phyloP scores from a whole-genome alignment of 1,140 invertebrate species.

The Zaprionus africanus region DNA sequence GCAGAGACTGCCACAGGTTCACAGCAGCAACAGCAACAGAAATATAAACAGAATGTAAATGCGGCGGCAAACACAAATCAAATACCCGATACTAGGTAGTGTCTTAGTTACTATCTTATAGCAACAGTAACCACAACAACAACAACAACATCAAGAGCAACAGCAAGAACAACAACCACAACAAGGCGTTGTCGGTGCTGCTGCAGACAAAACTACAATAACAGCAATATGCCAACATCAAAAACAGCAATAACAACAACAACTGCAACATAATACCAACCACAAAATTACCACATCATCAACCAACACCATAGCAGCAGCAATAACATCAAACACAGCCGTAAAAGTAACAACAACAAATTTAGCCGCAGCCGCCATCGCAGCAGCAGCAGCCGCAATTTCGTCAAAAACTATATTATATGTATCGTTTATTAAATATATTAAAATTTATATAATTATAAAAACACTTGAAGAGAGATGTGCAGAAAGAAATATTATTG shows the following conservation, averaged over 20 bases:
- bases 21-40: constrained; percentile 73
- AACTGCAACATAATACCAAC: constrained; percentile 20
- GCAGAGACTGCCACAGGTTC: constrained; percentile 71
- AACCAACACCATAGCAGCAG: constrained; percentile 39
- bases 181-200: constrained; percentile 59
- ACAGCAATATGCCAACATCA: constrained; percentile 52
- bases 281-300: constrained; percentile 38
- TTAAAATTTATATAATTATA: constrained; percentile 85
- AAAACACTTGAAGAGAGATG: constrained; percentile 64
- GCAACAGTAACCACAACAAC: constrained; percentile 42
- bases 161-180: constrained; percentile 18
- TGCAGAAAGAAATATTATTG: constrained; percentile 81
- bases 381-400: constrained; percentile 70
- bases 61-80: constrained; percentile 80
- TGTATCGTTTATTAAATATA: constrained; percentile 84
- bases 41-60: constrained; percentile 74
- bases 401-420: constrained; percentile 82
- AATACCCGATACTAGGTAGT: constrained; percentile 84
- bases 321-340: constrained; percentile 60
- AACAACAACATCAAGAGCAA: constrained; percentile 19
- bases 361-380: constrained; percentile 53
- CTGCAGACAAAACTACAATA: constrained; percentile 59
- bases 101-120: constrained; percentile 59
- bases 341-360: constrained; percentile 50
- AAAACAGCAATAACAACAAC: constrained; percentile 42